Percentiles rank a stretch among this genome's conserved stretches.
Conservation (phyloP, 2,888 invertebrate genomes). For the Lampropteryx suffumata region DNA sequence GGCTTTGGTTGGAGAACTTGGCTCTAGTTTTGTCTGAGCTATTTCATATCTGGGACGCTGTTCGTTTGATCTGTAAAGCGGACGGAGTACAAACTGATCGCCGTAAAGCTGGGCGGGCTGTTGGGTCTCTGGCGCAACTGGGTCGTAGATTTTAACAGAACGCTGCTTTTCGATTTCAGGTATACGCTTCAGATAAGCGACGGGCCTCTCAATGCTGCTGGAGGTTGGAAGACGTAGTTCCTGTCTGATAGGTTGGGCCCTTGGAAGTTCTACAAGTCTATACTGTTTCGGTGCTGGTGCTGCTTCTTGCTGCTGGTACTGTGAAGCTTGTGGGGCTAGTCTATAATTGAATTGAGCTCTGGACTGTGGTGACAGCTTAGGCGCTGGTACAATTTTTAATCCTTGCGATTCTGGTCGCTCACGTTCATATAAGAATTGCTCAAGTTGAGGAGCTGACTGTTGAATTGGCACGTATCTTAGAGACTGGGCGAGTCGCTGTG, state of each 20-base stretch:
- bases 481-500: slow-evolving; percentile 57
- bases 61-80: slow-evolving; percentile 65
- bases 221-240: slow-evolving; percentile 60
- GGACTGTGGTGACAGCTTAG: slow-evolving; percentile 62
- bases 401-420: slow-evolving; percentile 71
- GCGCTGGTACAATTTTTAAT: slow-evolving; percentile 72
- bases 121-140: slow-evolving; percentile 52
- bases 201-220: slow-evolving; percentile 60
- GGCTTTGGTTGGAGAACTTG: slow-evolving; percentile 60
- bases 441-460: slow-evolving; percentile 45
- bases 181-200: slow-evolving; percentile 69
- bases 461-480: slow-evolving; percentile 60
- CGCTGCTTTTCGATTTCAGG: slow-evolving; percentile 69
- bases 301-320: slow-evolving; percentile 68
- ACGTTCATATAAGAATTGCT: slow-evolving; percentile 61
- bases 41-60: slow-evolving; percentile 62
- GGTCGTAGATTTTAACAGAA: slow-evolving; percentile 65
- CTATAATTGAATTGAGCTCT: slow-evolving; percentile 56
- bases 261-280: slow-evolving; percentile 63
- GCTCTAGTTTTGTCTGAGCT: slow-evolving; percentile 51
- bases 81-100: slow-evolving; percentile 69
- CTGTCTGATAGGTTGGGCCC: slow-evolving; percentile 57
- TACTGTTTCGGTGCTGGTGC: slow-evolving; percentile 69
- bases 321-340: slow-evolving; percentile 54
- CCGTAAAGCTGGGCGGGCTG: slow-evolving; percentile 57